Evolutionary conservation across 2,888 invertebrate species (phyloP).

Genomic region (Hoplodrina ambigua): DNA sequence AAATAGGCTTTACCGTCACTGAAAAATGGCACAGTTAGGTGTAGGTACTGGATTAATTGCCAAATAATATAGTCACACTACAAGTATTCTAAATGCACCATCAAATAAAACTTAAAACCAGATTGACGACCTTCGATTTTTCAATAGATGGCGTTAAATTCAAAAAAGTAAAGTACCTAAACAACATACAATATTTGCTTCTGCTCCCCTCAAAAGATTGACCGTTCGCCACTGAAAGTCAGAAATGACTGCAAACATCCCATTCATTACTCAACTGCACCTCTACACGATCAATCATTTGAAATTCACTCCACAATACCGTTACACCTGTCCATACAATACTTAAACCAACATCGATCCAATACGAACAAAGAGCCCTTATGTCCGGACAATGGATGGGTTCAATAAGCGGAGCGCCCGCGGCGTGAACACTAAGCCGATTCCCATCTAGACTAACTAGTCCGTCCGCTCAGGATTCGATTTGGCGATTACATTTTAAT

Average conservation of each 20-base stretch:
- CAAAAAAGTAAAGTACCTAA: no score
- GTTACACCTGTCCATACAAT: slow-evolving; percentile 37
- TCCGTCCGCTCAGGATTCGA: slow-evolving; percentile 63
- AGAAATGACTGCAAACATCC: neutral
- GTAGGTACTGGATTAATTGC: no score
- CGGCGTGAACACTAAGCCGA: slow-evolving; percentile 76
- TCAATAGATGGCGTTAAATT: no score
- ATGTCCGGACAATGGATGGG: slow-evolving; percentile 69
- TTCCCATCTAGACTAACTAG: slow-evolving; percentile 64
- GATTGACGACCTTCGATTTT: no score
- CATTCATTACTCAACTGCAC: neutral
- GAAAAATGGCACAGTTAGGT: no score
- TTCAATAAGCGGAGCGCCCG: slow-evolving; percentile 72
- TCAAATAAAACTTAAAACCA: no score
- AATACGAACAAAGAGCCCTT: slow-evolving; percentile 54
- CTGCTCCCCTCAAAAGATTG: no score
- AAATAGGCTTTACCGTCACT: no score
- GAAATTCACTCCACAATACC: slow-evolving; percentile 11
- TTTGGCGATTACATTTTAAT: slow-evolving; percentile 69
- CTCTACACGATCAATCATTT: slow-evolving; percentile 19
- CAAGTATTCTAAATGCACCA: no score
- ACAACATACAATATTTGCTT: no score
- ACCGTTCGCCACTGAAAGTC: no score
- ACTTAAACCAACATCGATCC: slow-evolving; percentile 46
- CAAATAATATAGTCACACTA: no score